Percentiles rank a stretch among this genome's conserved stretches.
Conservation (phyloP, 2,888 invertebrate genomes). For the Melinaea menophilus region DNA sequence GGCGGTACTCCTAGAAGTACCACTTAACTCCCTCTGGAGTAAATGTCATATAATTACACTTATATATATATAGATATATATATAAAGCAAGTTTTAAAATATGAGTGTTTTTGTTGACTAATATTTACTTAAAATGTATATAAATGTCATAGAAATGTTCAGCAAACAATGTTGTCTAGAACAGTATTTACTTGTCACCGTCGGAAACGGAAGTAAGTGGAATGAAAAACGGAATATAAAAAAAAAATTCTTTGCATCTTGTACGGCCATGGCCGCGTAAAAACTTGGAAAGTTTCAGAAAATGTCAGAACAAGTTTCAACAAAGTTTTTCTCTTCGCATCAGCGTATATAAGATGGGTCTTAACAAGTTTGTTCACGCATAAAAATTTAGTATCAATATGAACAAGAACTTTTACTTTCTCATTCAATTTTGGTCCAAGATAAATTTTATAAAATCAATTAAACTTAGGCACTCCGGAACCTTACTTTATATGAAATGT, state of each 20-base stretch:
- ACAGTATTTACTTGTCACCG: not conserved
- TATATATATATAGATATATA: not conserved
- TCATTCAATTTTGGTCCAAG: constrained; percentile 19
- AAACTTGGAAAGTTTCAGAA: constrained; percentile 23
- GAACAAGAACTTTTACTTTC: constrained; percentile 20
- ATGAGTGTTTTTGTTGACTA: too few relatives aligned
- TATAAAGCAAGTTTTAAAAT: too few relatives aligned
- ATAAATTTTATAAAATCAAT: constrained; percentile 11
- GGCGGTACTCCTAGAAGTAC: constrained; percentile 12
- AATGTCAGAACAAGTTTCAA: constrained; percentile 25
- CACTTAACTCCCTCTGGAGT: constrained; percentile 23
- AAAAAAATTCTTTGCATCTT: constrained; percentile 18
- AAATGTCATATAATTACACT: constrained; percentile 3
- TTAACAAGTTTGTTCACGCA: constrained; percentile 30
- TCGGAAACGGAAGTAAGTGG: constrained; percentile 2
- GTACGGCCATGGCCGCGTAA: constrained; percentile 22
- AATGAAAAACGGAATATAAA: constrained; percentile 13
- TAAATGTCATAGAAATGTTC: too few relatives aligned
- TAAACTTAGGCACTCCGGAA: not conserved
- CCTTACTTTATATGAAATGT: constrained; percentile 3
- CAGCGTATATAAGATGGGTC: constrained; percentile 24
- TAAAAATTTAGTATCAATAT: constrained; percentile 32
- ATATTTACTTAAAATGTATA: too few relatives aligned
- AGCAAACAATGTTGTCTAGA: not conserved
- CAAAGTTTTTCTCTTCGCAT: constrained; percentile 21